Evolutionary conservation across 2,113 vertebrate genomes (phyloP).

Genomic region (Paraplagusia blochii): DNA sequence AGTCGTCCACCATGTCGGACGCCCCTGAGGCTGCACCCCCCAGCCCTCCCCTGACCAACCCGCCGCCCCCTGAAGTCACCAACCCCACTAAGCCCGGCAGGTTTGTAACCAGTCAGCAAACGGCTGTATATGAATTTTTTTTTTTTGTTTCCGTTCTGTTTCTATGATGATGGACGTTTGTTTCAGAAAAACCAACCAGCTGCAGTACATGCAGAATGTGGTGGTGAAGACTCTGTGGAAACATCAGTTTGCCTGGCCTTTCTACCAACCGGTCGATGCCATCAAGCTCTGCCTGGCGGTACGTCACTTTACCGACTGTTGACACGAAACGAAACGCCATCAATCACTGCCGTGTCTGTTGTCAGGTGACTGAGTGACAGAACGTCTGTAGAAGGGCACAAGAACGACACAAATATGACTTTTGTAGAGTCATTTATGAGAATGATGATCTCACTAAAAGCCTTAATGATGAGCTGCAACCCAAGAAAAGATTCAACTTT

Average conservation of each 20-base stretch:
- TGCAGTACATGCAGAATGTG: conserved; percentile 99
- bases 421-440: too few relatives aligned
- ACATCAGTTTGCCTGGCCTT: conserved; percentile 99
- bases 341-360: neutral
- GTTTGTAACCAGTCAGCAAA: conserved; percentile 20
- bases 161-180: conserved; percentile 3
- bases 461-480: too few relatives aligned
- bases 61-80: conserved; percentile 86
- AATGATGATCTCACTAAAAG: too few relatives aligned
- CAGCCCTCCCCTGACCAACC: conserved; percentile 82
- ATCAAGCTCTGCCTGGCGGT: conserved; percentile 93
- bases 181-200: conserved; percentile 91
- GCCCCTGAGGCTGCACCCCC: conserved; percentile 78
- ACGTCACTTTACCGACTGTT: conserved; percentile 36
- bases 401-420: too few relatives aligned
- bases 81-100: conserved; percentile 89
- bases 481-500: too few relatives aligned
- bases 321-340: too few relatives aligned
- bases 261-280: conserved; percentile 95
- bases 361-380: too few relatives aligned
- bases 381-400: too few relatives aligned
- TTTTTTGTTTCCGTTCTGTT: neutral
- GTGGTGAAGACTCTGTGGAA: conserved; percentile 99
- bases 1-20: conserved; percentile 81
- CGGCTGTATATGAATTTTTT: too few relatives aligned